Percentiles rank a stretch among this genome's conserved stretches.
Conservation (phyloP, 1,140 invertebrate genomes). For the Whitmania pigra region DNA sequence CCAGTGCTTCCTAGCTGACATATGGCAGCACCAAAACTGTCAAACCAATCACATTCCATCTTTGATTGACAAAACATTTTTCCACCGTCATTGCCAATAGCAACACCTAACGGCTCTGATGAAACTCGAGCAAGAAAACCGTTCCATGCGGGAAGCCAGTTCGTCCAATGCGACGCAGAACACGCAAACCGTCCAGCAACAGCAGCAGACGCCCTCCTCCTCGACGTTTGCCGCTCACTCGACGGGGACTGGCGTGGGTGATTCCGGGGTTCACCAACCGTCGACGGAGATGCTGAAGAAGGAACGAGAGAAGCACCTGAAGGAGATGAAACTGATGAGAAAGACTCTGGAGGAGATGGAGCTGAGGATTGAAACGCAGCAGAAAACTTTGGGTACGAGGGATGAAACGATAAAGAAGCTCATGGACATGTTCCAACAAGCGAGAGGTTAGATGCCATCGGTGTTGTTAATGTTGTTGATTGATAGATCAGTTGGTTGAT, state of each 20-base stretch:
- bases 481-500: no score
- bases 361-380: constrained; percentile 89
- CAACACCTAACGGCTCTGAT: constrained; percentile 12
- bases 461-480: no score
- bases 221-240: neutral
- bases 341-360: constrained; percentile 60
- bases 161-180: constrained; percentile 10
- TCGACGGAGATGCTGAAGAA: constrained; percentile 18
- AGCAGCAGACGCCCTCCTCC: neutral
- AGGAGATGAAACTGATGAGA: constrained; percentile 78
- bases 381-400: constrained; percentile 82
- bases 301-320: constrained; percentile 56
- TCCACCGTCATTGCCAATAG: neutral
- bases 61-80: no score
- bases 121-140: constrained; percentile 18
- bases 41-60: no score
- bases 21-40: no score
- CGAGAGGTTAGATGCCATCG: constrained; percentile 44
- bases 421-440: constrained; percentile 92
- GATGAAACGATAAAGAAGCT: constrained; percentile 98
- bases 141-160: constrained; percentile 21
- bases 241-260: no score
- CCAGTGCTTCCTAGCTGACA: no score
- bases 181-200: neutral
- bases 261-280: no score